These are phyloP conservation scores for Sebastes schlegelii DNA, from an alignment of 2,113 vertebrate species.

Conservation along the genomic window DNA sequence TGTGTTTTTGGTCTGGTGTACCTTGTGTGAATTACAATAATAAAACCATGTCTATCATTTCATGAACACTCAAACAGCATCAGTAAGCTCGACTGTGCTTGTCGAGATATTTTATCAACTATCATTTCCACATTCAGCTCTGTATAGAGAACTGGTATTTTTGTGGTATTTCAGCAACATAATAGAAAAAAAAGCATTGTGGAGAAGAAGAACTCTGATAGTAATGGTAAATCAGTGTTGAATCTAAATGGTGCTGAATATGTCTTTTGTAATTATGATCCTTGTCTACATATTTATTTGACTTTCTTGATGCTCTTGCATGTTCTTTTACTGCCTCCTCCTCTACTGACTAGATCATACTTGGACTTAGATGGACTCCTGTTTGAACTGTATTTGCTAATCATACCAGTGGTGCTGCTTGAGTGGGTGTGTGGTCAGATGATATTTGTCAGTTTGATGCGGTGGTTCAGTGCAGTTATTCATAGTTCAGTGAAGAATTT, in stretches of 20 bases:
- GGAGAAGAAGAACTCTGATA: not conserved
- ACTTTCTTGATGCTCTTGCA: not conserved
- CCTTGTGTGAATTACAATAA: conserved; percentile 8
- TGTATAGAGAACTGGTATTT: not conserved
- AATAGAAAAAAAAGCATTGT: not conserved
- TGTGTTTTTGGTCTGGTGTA: not conserved
- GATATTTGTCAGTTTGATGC: not conserved
- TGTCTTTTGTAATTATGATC: too few relatives aligned
- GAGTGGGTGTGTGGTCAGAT: conserved; percentile 1
- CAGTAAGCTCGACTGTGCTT: not conserved
- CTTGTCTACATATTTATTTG: too few relatives aligned
- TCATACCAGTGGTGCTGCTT: not conserved
- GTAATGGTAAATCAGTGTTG: not conserved
- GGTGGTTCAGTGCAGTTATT: conserved; percentile 3
- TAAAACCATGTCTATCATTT: not conserved
- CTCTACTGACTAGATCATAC: not conserved
- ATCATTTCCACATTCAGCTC: not conserved
- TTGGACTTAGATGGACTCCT: not conserved
- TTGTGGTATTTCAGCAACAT: not conserved
- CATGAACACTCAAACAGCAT: not conserved
- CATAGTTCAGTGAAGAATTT: not conserved
- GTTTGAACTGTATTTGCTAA: conserved; percentile 10
- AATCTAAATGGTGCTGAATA: not conserved
- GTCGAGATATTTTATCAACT: not conserved
- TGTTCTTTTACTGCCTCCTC: not conserved